phyloP scores from a whole-genome alignment of 2,888 invertebrate species.

The Plagodis dolabraria region DNA sequence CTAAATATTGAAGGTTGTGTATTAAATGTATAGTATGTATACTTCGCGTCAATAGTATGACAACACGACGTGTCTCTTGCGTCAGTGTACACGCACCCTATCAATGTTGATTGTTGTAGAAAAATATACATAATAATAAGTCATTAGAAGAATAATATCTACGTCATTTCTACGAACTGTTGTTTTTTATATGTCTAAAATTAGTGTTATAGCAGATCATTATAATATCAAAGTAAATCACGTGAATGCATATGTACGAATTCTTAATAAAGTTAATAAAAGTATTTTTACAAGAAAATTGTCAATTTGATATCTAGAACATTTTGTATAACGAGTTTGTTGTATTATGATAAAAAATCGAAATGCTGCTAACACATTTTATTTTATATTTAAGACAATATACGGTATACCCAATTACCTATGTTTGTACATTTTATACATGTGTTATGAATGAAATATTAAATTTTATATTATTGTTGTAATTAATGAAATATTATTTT shows the following conservation, averaged over 20 bases:
- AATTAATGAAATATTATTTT: too few relatives aligned
- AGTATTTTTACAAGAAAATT: slow-evolving; percentile 8
- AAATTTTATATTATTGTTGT: too few relatives aligned
- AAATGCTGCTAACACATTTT: too few relatives aligned
- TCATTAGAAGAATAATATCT: slow-evolving; percentile 6
- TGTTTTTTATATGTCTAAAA: slow-evolving; percentile 6
- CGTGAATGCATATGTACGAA: not conserved
- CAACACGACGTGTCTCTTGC: slow-evolving; percentile 1
- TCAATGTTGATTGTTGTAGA: slow-evolving; percentile 28
- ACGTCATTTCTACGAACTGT: not conserved
- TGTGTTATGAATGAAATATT: too few relatives aligned
- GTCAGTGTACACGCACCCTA: slow-evolving; percentile 12
- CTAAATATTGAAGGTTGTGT: slow-evolving; percentile 69
- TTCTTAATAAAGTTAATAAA: slow-evolving; percentile 3
- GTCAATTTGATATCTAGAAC: slow-evolving; percentile 15
- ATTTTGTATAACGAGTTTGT: slow-evolving; percentile 26
- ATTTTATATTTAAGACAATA: too few relatives aligned
- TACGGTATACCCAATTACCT: too few relatives aligned
- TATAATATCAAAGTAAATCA: not conserved
- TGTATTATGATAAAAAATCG: too few relatives aligned
- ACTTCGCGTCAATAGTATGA: slow-evolving; percentile 19
- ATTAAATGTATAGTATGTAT: slow-evolving; percentile 34
- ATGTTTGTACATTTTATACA: too few relatives aligned
- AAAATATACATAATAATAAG: not conserved
- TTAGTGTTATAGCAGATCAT: not conserved